These are phyloP conservation scores for Elephas maximus DNA, from an alignment of 2,113 vertebrate species.

Conservation along the genomic window DNA sequence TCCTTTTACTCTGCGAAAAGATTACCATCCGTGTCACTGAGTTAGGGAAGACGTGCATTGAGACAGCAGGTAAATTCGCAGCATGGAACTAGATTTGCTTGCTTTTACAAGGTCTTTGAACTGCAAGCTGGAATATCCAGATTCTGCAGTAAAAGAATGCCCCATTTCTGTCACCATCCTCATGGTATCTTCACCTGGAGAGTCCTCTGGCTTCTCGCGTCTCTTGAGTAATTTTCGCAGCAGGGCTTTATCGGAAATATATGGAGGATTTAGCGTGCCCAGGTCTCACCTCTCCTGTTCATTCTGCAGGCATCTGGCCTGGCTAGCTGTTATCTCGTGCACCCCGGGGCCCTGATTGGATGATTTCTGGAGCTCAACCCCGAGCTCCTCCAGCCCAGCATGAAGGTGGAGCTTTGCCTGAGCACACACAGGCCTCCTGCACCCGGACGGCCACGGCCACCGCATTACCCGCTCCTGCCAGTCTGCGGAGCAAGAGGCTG, in stretches of 20 bases:
- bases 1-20: background rate
- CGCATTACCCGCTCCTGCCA: conserved; percentile 57
- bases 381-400: background rate
- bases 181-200: background rate
- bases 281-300: conserved; percentile 2
- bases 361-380: background rate
- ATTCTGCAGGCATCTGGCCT: conserved; percentile 1
- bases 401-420: background rate
- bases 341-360: background rate
- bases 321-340: background rate
- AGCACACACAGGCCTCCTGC: background rate
- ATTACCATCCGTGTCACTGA: conserved; percentile 63
- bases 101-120: conserved; percentile 75
- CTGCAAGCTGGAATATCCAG: conserved; percentile 27
- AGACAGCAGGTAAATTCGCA: conserved; percentile 58
- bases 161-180: background rate
- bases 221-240: background rate
- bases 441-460: accelerated
- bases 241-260: background rate
- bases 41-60: conserved; percentile 13
- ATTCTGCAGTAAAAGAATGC: background rate
- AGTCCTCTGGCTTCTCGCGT: conserved; percentile 4
- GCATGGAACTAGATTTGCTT: background rate
- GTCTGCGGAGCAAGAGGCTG: conserved; percentile 73
- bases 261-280: background rate